These are phyloP conservation scores for Heliconius hewitsoni DNA, from an alignment of 1,140 invertebrate species.

Conservation along the genomic window DNA sequence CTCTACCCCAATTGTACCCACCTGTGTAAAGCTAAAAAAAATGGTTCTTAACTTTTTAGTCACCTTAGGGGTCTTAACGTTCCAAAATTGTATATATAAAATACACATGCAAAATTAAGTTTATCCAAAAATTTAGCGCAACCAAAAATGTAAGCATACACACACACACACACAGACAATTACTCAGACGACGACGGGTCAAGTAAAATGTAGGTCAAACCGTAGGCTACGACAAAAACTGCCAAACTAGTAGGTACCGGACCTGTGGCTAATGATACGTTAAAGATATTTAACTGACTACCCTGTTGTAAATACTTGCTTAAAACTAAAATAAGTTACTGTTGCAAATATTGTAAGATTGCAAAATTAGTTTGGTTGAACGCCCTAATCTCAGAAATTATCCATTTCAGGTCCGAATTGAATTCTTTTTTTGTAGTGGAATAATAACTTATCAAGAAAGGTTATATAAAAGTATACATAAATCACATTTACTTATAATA, in stretches of 20 bases:
- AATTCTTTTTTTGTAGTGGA: too few relatives aligned
- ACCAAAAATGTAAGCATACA: neutral
- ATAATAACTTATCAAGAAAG: too few relatives aligned
- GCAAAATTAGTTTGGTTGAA: too few relatives aligned
- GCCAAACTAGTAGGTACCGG: conserved; percentile 24
- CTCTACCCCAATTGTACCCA: too few relatives aligned
- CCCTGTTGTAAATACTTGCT: neutral
- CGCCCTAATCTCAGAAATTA: too few relatives aligned
- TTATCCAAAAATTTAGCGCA: neutral
- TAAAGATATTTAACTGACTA: neutral
- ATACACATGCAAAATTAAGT: neutral
- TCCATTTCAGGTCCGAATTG: too few relatives aligned
- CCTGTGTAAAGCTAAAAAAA: too few relatives aligned
- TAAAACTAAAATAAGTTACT: neutral
- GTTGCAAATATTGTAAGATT: too few relatives aligned
- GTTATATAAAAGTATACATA: too few relatives aligned
- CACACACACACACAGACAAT: neutral
- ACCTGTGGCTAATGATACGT: conserved; percentile 22
- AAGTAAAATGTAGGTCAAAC: conserved; percentile 48
- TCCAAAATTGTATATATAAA: neutral
- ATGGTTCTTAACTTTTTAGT: neutral
- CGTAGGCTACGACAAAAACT: conserved; percentile 44
- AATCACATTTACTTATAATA: too few relatives aligned
- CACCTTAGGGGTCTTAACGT: neutral
- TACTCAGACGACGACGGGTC: conserved; percentile 33